Evolutionary conservation across 2,113 vertebrate species (phyloP).

Genomic region (Mugil cephalus): DNA sequence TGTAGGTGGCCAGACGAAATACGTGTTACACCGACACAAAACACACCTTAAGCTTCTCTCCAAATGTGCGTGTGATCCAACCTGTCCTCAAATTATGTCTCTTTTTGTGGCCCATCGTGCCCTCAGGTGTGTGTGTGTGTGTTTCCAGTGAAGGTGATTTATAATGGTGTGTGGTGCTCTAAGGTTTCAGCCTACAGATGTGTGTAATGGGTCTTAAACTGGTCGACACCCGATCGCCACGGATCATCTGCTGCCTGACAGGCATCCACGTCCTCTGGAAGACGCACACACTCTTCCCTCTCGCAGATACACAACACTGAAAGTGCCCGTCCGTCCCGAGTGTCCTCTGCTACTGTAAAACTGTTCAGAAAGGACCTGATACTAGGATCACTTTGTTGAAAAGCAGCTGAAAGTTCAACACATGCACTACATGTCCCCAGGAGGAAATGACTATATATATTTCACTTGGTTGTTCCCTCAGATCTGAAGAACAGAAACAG

Average conservation of each 20-base stretch:
- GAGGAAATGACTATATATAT: not conserved
- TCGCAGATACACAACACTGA: constrained; percentile 13
- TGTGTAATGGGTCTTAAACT: constrained; percentile 74
- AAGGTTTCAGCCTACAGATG: constrained; percentile 77
- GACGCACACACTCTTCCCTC: constrained; percentile 35
- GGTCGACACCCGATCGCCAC: constrained; percentile 60
- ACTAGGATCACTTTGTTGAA: not conserved
- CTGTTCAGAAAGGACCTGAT: not conserved
- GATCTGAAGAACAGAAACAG: not conserved
- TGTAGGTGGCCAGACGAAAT: not conserved
- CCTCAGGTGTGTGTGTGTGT: constrained; percentile 50
- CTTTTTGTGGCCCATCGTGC: constrained; percentile 17
- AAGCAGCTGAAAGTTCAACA: not conserved
- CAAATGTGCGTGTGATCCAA: constrained; percentile 21
- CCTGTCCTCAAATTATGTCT: constrained; percentile 23
- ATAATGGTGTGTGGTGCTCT: constrained; percentile 61
- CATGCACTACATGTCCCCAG: not conserved
- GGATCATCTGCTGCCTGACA: constrained; percentile 61
- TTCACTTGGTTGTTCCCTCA: not conserved
- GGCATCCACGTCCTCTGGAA: constrained; percentile 43
- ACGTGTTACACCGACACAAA: not conserved
- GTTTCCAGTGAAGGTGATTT: constrained; percentile 61
- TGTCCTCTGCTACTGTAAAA: not conserved
- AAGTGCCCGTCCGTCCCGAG: not conserved
- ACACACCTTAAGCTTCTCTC: not conserved